phyloP scores from a whole-genome alignment of 2,113 vertebrate species.

The Carassius auratus region DNA sequence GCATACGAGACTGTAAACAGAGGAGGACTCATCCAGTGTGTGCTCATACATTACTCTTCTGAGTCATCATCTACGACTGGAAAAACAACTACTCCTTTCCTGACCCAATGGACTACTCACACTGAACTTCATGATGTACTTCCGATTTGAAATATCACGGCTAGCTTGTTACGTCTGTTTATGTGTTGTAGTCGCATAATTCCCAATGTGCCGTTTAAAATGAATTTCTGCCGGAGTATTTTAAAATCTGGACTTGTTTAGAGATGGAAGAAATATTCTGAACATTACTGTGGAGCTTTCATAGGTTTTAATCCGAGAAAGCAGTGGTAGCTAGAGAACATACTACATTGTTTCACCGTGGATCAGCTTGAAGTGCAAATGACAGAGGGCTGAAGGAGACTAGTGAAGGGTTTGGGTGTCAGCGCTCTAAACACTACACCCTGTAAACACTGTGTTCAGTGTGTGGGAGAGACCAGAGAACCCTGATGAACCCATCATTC shows the following conservation, averaged over 20 bases:
- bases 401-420: not conserved
- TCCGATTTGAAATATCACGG: not conserved
- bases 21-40: not conserved
- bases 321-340: not conserved
- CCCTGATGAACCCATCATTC: not conserved
- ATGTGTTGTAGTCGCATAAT: not conserved
- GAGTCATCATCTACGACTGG: slow-evolving; percentile 33
- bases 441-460: not conserved
- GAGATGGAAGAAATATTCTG: not conserved
- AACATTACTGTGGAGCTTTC: not conserved
- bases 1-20: slow-evolving; percentile 16
- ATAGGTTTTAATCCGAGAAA: not conserved
- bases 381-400: not conserved
- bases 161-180: not conserved
- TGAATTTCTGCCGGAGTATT: not conserved
- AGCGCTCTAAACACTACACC: not conserved
- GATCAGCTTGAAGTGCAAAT: not conserved
- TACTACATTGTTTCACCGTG: not conserved
- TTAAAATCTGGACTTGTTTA: not conserved
- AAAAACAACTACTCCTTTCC: not conserved
- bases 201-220: not conserved
- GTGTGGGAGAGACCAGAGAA: not conserved
- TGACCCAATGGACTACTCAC: not conserved
- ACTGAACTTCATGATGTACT: not conserved
- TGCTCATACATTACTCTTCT: not conserved